phyloP scores from a whole-genome alignment of 2,888 invertebrate species.

The Nymphalis c-album region DNA sequence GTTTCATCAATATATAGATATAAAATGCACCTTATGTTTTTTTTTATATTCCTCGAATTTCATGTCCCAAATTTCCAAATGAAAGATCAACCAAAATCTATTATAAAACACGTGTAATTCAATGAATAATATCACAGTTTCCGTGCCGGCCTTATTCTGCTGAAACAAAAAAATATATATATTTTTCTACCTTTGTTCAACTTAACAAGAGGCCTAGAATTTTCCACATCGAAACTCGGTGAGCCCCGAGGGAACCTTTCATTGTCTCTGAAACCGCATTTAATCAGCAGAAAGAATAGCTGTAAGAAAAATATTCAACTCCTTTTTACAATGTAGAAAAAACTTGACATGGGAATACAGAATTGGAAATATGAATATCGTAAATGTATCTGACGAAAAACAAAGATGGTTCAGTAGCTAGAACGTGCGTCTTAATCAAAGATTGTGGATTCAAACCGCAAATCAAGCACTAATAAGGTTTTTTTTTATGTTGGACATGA shows the following conservation, averaged over 20 bases:
- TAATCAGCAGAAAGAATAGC: slow-evolving; percentile 34
- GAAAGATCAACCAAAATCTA: slow-evolving; percentile 4
- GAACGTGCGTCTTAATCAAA: not conserved
- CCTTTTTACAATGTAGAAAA: slow-evolving; percentile 13
- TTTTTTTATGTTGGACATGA: too few relatives aligned
- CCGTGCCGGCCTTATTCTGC: slow-evolving; percentile 12
- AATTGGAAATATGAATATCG: slow-evolving; percentile 13
- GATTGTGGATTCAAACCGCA: not conserved
- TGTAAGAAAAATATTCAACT: slow-evolving; percentile 26
- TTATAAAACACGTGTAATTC: slow-evolving; percentile 23
- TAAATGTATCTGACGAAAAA: not conserved
- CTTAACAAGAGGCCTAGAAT: slow-evolving; percentile 26
- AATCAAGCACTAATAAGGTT: too few relatives aligned
- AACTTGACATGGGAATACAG: slow-evolving; percentile 21
- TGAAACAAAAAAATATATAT: slow-evolving; percentile 24
- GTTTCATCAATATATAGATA: too few relatives aligned
- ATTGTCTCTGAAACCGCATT: slow-evolving; percentile 37
- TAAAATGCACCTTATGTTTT: not conserved
- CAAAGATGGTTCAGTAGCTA: not conserved
- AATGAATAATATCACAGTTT: slow-evolving; percentile 20
- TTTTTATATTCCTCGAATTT: not conserved
- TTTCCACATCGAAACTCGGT: slow-evolving; percentile 23
- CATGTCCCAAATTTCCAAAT: slow-evolving; percentile 6
- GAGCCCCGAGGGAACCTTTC: slow-evolving; percentile 25
- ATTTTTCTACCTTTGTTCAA: slow-evolving; percentile 30